Base-by-base conservation (phyloP, 1,140 invertebrate genomes). In the Hestina assimilis region DNA sequence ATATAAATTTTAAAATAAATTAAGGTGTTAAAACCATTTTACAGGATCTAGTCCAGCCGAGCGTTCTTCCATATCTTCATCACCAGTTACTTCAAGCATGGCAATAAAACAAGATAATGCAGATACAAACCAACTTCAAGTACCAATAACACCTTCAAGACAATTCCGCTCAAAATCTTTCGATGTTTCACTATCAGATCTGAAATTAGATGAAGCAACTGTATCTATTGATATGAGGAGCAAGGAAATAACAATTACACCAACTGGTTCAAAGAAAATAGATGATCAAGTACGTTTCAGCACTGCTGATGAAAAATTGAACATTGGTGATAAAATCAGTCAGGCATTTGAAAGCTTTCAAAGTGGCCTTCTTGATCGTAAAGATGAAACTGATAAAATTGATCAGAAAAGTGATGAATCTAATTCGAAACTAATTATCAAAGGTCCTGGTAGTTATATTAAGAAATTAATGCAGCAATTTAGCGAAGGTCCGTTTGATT, bases 401-500 rank as follows among this genome's bases (percentile, higher is more conserved):
- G 66, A 48, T 45, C 14, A 38, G 2, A 62, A 70, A 55, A 15
- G 4, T 1, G 57, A 47, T 23, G 79, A 83, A 43, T 45, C 28
- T 38, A 74, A 69, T 43, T 63, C 76, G 1, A 86, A 83, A 59
- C 43, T 86, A 5, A 87, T 76, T 47, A 87, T 85, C 4, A 78
- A 66, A 61, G 78, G 78, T 0, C 82, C 87, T 11, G 89, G 89
- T 0, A 83, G 78, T 54, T 89, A 89, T 43, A 89, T 89, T 11
- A 86, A 83, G 56, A 86, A 83, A 40, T 62, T 89, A 14, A 87
- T 89, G 23, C 89, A 89, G 24, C 89, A 89, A 35, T 89, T 89
- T 33, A 89, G 89, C 46, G 89, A 89, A 65, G 80, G 77, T 2
- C 80, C 86, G 1, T 84, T 89, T 52, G 83, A 83, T 28, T 46